Base-by-base conservation (phyloP, 2,113 vertebrate genomes). In the Hipposideros armiger region DNA sequence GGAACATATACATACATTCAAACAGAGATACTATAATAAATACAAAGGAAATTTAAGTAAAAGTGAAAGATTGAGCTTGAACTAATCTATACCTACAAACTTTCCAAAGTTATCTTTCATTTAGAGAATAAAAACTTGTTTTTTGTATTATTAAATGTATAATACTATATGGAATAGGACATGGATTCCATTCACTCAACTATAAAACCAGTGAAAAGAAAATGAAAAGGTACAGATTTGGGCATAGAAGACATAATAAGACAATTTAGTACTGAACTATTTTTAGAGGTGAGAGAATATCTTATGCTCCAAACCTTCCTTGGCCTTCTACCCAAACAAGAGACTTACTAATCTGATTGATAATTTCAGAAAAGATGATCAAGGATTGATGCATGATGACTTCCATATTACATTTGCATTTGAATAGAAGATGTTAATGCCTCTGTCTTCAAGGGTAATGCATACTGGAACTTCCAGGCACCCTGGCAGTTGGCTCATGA, bases 221-320 rank as follows among this genome's bases (percentile, higher is more conserved):
- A 97, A 95, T 87, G 85, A 94, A 96, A 97, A 96, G 91, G 93
- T 70, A 73, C 95, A 87, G 73, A 70, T 97, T 95, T 97, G 80
- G 67, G 74, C 96, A 88, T 17, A 96, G 91, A 97, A 96, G 97
- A 98, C 93, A 97, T 93, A 95, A 94, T 94, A 97, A 64, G 87
- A 94, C 96, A 85, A 96, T 95, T 97, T 95, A 88, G 72, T 58
- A 56, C 24, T 92, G 92, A 98, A 97, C 95, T 97, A 95, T 42
- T 92, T 95, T 89, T 92, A 98, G 95, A 91, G 42, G 56, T 87
- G 93, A 96, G 54, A 97, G 85, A 13, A 76, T 90, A 96, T 3
- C 42, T 45, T 40, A 17, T 58, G 54, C 40, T 84, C 88, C n/a
- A 70, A 92, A 66, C 52, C 32, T 91, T 78, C 62, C 58, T 52